These are phyloP conservation scores for Sylvicapra grimmia DNA, from an alignment of 2,113 vertebrate genomes.

Conservation along the genomic window DNA sequence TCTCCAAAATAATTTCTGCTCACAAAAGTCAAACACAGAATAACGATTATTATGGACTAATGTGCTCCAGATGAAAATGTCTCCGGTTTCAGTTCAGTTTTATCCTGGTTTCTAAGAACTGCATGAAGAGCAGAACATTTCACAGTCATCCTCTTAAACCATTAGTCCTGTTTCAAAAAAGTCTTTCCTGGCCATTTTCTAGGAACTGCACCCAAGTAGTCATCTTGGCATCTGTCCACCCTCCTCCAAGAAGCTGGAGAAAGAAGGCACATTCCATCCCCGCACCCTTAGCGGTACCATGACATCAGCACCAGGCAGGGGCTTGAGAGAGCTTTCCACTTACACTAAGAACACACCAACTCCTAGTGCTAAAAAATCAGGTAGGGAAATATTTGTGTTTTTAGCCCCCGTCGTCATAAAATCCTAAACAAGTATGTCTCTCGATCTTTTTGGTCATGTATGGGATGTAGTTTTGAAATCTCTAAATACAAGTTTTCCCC, in stretches of 20 bases:
- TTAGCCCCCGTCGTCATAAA: constrained; percentile 74
- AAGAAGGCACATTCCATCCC: not conserved
- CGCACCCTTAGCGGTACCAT: not conserved
- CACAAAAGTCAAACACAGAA: not conserved
- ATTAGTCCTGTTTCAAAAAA: not conserved
- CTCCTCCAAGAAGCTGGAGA: not conserved
- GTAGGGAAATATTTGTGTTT: constrained; percentile 45
- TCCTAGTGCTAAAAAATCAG: not conserved
- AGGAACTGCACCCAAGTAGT: not conserved
- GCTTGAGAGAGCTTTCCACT: not conserved
- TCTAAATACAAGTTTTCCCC: not conserved
- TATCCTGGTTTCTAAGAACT: not conserved
- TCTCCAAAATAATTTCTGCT: not conserved
- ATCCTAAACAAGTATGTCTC: constrained; percentile 81
- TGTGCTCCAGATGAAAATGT: not conserved
- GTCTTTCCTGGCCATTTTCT: not conserved
- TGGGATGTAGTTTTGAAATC: not conserved
- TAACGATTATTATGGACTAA: not conserved
- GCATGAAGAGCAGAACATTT: not conserved
- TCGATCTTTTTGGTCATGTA: not conserved
- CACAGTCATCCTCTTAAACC: not conserved
- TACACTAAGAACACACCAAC: no score
- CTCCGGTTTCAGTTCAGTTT: not conserved
- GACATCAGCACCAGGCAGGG: not conserved
- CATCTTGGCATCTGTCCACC: not conserved